Percentiles rank a stretch among this genome's conserved stretches.
Evolutionary conservation across 2,888 invertebrate species (phyloP).

Genomic region (Hartigia nigra): DNA sequence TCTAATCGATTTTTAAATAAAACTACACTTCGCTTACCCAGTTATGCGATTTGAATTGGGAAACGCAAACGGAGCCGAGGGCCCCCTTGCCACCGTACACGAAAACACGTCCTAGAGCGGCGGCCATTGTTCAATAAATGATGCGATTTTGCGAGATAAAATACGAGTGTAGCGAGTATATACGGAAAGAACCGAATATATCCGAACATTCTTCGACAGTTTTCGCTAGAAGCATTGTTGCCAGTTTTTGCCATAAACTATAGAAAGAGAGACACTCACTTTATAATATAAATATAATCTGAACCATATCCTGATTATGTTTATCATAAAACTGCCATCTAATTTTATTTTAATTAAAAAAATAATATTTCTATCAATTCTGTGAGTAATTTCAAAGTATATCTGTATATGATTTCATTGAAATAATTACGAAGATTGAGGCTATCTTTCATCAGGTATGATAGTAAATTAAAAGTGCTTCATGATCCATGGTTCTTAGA

Average conservation of each 20-base stretch:
- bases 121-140: constrained; percentile 57
- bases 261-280: neutral
- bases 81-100: constrained; percentile 98
- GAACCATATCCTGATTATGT: neutral
- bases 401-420: neutral
- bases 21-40: constrained; percentile 73
- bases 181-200: constrained; percentile 1
- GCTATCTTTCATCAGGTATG: neutral
- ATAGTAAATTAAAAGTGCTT: neutral
- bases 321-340: neutral
- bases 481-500: neutral
- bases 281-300: neutral
- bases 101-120: constrained; percentile 79
- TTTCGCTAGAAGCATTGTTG: constrained; percentile 3
- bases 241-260: constrained; percentile 1
- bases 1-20: neutral
- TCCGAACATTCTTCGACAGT: constrained; percentile 10
- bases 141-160: constrained; percentile 10
- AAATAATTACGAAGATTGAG: neutral
- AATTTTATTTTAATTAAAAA: neutral
- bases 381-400: neutral
- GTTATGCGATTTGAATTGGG: constrained; percentile 88
- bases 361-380: neutral
- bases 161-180: neutral
- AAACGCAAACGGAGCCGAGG: constrained; percentile 88